Evolutionary conservation across 2,113 vertebrate species (phyloP), one percentile per base, ranked within the genome.

Genomic region (Leiothrix lutea): DNA sequence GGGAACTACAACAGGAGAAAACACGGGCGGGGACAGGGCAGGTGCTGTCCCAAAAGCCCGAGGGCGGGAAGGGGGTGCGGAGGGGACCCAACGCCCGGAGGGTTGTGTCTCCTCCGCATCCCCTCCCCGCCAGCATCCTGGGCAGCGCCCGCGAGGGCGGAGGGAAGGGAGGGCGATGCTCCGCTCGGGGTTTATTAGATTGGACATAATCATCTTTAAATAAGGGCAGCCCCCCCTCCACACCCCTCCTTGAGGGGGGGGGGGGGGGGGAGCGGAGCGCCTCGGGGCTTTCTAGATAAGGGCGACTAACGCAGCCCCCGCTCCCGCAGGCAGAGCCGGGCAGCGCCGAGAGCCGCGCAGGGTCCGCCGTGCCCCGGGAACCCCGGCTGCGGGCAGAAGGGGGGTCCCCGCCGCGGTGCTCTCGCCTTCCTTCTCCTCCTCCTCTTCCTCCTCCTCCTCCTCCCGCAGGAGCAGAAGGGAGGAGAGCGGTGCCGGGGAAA

Each of bases 151-250:
- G 72, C 58, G 91, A 92, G 71, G 94, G 93, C 66, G 96, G 94
- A 94, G 91, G 91, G 89, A 92, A 90, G 92, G 91, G 90, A 96
- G 97, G 96, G 97, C 94, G 97, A 98, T 95, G 97, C 96, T 96
- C 95, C 95, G 87, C 83, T 89, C 90, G 58, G 92, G 93, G 95
- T 97, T 98, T 97, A 98, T 95, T 97, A 97, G 97, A 94, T 97
- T 97, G 98, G 98, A 97, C 97, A 98, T 98, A 97, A 97, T 97
- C 95, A 94, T 98, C 97, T 95, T 96, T 96, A 91, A 93, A 95
- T 93, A 96, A 91, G 87, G 95, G 95, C 95, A 96, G 67, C 94
- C 90, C 91, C 95, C 95, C 91, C 65, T 66, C 75, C 89, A 78
- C 92, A 57, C 94, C 83, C 94, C 94, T 82, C 86, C 51, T 56